Evolutionary conservation across 1,140 invertebrate genomes (phyloP), one percentile per base, ranked within the genome.

Genomic region (Radopholus similis): DNA sequence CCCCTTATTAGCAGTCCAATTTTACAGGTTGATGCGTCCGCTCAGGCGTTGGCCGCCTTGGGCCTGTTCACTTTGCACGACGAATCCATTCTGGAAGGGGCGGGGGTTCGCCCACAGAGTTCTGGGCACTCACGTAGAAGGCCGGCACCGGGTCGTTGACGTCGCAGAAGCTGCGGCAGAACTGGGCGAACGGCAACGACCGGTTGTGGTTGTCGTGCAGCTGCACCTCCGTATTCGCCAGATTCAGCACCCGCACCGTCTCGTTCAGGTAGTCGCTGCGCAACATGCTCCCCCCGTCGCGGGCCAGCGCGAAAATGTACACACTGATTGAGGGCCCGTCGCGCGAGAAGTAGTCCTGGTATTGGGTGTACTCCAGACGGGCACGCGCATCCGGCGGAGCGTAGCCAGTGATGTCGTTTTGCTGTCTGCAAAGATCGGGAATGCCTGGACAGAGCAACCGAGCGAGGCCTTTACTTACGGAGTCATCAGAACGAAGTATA

Each of bases 311-410:
- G 51, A 72, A 80, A 21, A 80, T 34, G 59, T 80, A 80, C 44
- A 78, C 68, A 13, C 77, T 68, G 18, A 80, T 67, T 30, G 77
- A 76, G 18, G 66, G 62, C 28, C 76, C 76, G 28, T 78, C 63
- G 28, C 68, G 47, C 11, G 77, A 70, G 58, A 80, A 80, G 47
- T 77, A 80, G 35, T 79, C 71, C 40, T 68, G 26, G 47, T 34
- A 62, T 18, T 40, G 40, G 30, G 47, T 49, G 56, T 72, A 83
- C 67, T 80, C 78, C 26, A 68, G 68, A 15, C 73, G 70, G 18
- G 78, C 80, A 28, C 78, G 65, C 26, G 78, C 78, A 47, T 77
- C 80, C 42, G 82, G 82, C 4, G 78, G 78, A 23, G 81, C 72
- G 49, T 80, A 80, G 38, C 78, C 78, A 28, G 76, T 77, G 59